A percentile compares a stretch with the other conserved stretches of the same genome.
Conservation (phyloP, 2,113 vertebrate species). For the Sceloporus undulatus region DNA sequence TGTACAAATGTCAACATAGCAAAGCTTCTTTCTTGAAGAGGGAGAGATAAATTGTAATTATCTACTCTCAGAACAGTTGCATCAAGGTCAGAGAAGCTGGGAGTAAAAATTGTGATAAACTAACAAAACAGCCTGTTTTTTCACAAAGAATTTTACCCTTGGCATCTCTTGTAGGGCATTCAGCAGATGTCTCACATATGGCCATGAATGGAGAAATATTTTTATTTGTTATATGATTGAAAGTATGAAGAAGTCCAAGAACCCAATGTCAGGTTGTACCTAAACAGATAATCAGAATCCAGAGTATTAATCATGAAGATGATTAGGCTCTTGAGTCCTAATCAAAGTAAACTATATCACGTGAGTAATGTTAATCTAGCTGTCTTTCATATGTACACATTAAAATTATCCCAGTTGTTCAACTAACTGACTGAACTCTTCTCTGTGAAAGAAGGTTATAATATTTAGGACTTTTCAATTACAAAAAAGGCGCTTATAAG, state of each 20-base stretch:
- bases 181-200: neutral
- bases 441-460: neutral
- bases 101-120: slow-evolving; percentile 35
- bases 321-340: neutral
- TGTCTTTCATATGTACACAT: neutral
- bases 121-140: slow-evolving; percentile 28
- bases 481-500: too few species aligned
- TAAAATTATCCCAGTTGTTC: neutral
- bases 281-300: neutral
- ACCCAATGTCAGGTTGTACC: neutral
- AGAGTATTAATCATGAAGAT: neutral
- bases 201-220: slow-evolving; percentile 13
- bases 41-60: slow-evolving; percentile 45
- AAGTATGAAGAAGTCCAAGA: neutral
- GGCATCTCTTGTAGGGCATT: slow-evolving; percentile 16
- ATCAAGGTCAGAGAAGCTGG: slow-evolving; percentile 35
- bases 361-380: neutral
- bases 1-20: slow-evolving; percentile 25
- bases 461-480: too few species aligned
- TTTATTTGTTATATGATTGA: neutral
- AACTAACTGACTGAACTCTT: neutral
- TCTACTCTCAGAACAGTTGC: slow-evolving; percentile 17
- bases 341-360: neutral
- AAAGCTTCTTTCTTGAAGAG: slow-evolving; percentile 33
- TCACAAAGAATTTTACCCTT: slow-evolving; percentile 35